A percentile compares a stretch with the other conserved stretches of the same genome.
Conservation (phyloP, 2,888 invertebrate genomes). For the Lasioglossum oenotherae region DNA sequence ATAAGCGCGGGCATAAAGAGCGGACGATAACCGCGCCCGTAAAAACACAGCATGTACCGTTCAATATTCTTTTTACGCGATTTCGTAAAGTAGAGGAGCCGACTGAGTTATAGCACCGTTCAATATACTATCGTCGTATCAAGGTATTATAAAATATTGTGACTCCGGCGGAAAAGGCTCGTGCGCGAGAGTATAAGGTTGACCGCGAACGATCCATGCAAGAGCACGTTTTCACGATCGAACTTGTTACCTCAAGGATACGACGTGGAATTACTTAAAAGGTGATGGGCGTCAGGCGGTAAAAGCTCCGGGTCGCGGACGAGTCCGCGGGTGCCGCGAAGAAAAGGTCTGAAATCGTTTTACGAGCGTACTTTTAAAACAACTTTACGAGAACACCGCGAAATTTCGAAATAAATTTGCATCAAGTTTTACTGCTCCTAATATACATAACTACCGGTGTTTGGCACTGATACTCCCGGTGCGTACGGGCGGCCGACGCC, state of each 20-base stretch:
- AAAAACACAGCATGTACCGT: constrained; percentile 14
- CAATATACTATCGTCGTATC: constrained; percentile 32
- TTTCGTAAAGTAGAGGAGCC: constrained; percentile 23
- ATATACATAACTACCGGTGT: constrained; percentile 82
- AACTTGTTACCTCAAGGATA: constrained; percentile 67
- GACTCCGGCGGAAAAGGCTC: constrained; percentile 12
- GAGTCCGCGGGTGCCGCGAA: constrained; percentile 24
- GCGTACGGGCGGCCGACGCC: constrained; percentile 2
- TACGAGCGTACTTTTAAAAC: constrained; percentile 81
- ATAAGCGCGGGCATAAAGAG: constrained; percentile 24
- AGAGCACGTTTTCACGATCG: constrained; percentile 66
- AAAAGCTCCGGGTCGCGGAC: constrained; percentile 66
- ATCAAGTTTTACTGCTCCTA: constrained; percentile 80
- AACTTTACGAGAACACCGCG: constrained; percentile 77
- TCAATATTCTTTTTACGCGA: constrained; percentile 34
- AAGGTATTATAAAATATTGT: constrained; percentile 43
- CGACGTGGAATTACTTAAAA: constrained; percentile 71
- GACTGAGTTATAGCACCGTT: constrained; percentile 30
- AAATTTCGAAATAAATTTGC: constrained; percentile 83
- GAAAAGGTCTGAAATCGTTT: constrained; percentile 79
- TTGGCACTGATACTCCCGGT: constrained; percentile 79
- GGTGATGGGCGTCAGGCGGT: constrained; percentile 58
- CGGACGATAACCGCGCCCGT: constrained; percentile 10
- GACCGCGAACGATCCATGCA: constrained; percentile 56
- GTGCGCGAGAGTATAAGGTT: constrained; percentile 39